Conservation (phyloP, 2,797 vertebrate species). For the Balearica regulorum region DNA sequence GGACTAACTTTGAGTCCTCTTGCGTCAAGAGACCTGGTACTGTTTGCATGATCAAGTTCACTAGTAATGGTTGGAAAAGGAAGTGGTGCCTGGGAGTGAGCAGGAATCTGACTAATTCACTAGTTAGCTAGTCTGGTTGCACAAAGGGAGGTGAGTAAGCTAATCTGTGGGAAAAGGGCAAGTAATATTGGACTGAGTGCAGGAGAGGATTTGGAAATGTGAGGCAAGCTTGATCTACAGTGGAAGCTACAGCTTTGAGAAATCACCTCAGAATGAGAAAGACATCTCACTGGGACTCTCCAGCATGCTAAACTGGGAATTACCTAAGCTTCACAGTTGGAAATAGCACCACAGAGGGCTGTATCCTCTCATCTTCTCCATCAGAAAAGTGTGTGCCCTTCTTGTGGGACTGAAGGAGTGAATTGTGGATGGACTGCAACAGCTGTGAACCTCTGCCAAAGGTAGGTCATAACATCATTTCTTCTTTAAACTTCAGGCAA, state of each 20-base stretch:
- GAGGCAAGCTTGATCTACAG: neutral
- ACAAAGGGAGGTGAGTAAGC: neutral
- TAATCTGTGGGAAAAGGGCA: neutral
- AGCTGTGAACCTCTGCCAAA: neutral
- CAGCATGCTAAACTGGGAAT: neutral
- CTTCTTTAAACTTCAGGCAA: neutral
- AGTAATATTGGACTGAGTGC: neutral
- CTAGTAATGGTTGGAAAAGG: neutral
- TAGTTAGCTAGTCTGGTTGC: neutral
- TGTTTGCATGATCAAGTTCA: neutral
- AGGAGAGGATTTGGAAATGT: neutral
- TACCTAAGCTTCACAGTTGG: neutral
- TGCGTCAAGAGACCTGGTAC: neutral
- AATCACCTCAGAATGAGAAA: neutral
- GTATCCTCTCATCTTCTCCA: neutral
- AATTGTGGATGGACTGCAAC: neutral
- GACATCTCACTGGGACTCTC: neutral
- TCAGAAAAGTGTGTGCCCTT: neutral
- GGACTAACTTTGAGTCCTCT: rapidly evolving
- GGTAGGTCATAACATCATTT: neutral
- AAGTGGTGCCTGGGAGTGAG: neutral
- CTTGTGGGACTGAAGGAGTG: neutral
- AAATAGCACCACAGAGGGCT: neutral
- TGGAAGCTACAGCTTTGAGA: neutral
- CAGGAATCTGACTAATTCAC: neutral